Evolutionary conservation across 2,113 vertebrate genomes (phyloP), one percentile per base, ranked within the genome.

Genomic region (Geothlypis trichas): DNA sequence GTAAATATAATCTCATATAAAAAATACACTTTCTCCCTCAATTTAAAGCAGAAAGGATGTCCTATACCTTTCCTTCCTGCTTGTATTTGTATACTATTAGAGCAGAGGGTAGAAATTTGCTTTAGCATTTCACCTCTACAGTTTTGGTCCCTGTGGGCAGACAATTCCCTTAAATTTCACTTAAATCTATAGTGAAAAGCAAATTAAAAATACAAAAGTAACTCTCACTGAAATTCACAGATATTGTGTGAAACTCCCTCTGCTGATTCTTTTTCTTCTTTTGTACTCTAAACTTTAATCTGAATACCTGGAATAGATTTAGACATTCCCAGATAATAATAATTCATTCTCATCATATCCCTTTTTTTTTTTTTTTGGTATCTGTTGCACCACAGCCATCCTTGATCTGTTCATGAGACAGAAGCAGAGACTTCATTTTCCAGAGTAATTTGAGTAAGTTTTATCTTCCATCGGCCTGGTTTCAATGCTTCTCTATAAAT

Each of bases 71-170:
- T 78, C 26, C 5, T 89, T 31, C 13, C 63, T 4, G 0, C 27
- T 80, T 89, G 13, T 31, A 9, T 31, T 78, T 30, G 26, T 67
- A 30, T 35, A 66, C 15, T 73, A 17, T 55, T 63, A 71, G 21
- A 92, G 27, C 61, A 95, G 69, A 57, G 78, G 86, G 80, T 37
- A 95, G 27, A 90, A 95, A 84, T 81, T 84, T 91, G 13, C 35
- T 77, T 84, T 78, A 84, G 65, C 26, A 67, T 61, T 91, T 84
- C 10, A 3, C 63, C 19, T 93, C 44, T 92, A 66, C 30, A 62
- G 9, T 80, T 84, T 80, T 35, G 11, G 8, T 84, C 55, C 81
- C 72, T 46, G 63, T 55, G n/a, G 68, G 44, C 44, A 87, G 52
- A 61, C 1, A 67, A 78, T 46, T 62, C 31, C 44, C 46, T 81